These are phyloP conservation scores for Lemur catta DNA, from an alignment of 2,797 vertebrate genomes.

Conservation along the genomic window DNA sequence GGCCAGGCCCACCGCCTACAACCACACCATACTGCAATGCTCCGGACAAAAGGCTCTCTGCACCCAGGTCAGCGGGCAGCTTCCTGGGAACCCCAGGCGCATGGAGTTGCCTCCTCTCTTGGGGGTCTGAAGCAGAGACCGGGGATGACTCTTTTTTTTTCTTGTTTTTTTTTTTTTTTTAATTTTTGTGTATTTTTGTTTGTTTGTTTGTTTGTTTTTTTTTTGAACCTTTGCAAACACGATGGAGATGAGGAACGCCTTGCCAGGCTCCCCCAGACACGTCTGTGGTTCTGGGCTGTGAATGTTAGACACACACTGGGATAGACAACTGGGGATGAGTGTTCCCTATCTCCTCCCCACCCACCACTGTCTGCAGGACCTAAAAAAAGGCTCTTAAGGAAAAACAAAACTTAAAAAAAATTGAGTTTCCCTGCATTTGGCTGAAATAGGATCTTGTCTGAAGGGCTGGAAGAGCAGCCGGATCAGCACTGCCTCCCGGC, in stretches of 20 bases:
- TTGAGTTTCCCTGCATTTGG: slow-evolving; percentile 81
- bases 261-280: slow-evolving; percentile 78
- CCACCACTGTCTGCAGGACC: slow-evolving; percentile 78
- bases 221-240: slow-evolving; percentile 80
- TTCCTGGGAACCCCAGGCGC: not conserved
- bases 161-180: not conserved
- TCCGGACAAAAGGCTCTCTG: not conserved
- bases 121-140: slow-evolving; percentile 53
- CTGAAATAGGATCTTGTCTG: slow-evolving; percentile 80
- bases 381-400: slow-evolving; percentile 76
- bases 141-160: slow-evolving; percentile 7
- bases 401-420: slow-evolving; percentile 74
- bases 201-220: not conserved
- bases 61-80: not conserved
- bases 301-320: slow-evolving; percentile 74
- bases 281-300: slow-evolving; percentile 77
- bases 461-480: slow-evolving; percentile 78
- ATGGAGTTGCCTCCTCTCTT: slow-evolving; percentile 7
- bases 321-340: slow-evolving; percentile 68
- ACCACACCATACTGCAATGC: slow-evolving; percentile 45
- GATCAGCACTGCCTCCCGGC: not conserved
- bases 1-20: slow-evolving; percentile 46
- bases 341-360: slow-evolving; percentile 69
- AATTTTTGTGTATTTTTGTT: not conserved
- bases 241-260: slow-evolving; percentile 74